Evolutionary conservation across 1,140 invertebrate genomes (phyloP).

Genomic region (Drosophila parabipectinata): DNA sequence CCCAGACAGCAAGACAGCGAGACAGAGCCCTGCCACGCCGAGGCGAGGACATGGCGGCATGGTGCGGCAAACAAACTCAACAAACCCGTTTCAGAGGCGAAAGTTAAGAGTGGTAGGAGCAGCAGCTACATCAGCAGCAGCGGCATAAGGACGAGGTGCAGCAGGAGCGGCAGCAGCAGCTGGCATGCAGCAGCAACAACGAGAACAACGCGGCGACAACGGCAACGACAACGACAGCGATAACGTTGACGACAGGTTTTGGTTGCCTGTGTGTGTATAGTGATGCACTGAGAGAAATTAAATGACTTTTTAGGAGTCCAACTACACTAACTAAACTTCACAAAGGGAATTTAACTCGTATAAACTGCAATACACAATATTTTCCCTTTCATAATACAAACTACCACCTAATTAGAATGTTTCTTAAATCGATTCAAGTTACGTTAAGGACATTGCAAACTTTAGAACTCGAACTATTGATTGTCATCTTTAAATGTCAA

Average conservation of each 20-base stretch:
- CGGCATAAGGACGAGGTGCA: neutral
- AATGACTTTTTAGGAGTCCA: neutral
- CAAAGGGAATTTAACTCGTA: too few relatives aligned
- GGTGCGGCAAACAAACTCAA: constrained; percentile 43
- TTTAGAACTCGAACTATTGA: neutral
- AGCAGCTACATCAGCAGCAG: constrained; percentile 3
- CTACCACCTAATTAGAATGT: too few relatives aligned
- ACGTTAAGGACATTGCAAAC: neutral
- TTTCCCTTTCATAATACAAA: too few relatives aligned
- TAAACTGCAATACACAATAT: too few relatives aligned
- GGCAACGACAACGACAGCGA: constrained; percentile 47
- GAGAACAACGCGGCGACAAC: constrained; percentile 33
- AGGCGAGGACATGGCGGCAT: constrained; percentile 28
- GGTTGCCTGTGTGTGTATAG: constrained; percentile 27
- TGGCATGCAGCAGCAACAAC: constrained; percentile 44
- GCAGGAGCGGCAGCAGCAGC: constrained; percentile 40
- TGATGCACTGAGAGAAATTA: constrained; percentile 23
- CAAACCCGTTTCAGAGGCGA: constrained; percentile 75
- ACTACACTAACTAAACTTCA: too few relatives aligned
- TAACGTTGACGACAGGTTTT: constrained; percentile 73
- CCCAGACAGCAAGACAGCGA: constrained; percentile 41
- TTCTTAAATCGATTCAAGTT: too few relatives aligned
- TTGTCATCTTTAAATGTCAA: neutral
- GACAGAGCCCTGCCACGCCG: constrained; percentile 24
- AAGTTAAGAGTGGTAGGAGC: constrained; percentile 57